These are phyloP conservation scores for Hydropotes inermis DNA, from an alignment of 2,113 vertebrate genomes.

Conservation along the genomic window DNA sequence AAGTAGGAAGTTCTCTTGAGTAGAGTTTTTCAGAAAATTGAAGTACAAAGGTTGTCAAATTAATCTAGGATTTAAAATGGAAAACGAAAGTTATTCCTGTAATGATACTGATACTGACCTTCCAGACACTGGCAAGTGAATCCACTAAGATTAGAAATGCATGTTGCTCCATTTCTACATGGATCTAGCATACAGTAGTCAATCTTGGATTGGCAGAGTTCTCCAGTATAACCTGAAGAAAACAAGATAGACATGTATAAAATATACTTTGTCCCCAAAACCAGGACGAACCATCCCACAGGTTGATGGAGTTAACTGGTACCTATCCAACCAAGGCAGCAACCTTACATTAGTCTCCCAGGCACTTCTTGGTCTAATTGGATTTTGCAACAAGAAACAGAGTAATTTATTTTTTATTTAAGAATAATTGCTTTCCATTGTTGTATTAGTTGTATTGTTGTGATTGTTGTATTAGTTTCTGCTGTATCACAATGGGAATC, in stretches of 20 bases:
- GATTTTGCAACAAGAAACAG: not conserved
- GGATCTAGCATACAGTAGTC: conserved; percentile 92
- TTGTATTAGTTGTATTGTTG: not conserved
- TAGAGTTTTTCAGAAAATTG: not conserved
- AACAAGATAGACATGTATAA: not conserved
- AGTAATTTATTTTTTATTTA: not conserved
- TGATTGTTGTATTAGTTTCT: not conserved
- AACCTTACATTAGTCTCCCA: not conserved
- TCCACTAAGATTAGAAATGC: conserved; percentile 86
- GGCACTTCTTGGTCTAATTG: not conserved
- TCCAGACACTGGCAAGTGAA: conserved; percentile 93
- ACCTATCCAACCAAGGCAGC: not conserved
- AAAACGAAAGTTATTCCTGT: not conserved
- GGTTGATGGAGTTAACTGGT: not conserved
- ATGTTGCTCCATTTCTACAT: conserved; percentile 93
- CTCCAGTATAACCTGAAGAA: conserved; percentile 86
- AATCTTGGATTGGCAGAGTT: conserved; percentile 91
- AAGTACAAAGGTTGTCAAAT: not conserved
- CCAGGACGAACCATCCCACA: too few species aligned
- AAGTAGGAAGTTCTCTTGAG: not conserved
- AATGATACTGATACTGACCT: conserved; percentile 82
- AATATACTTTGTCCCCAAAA: not conserved
- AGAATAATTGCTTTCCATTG: not conserved
- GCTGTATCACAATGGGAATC: not conserved
- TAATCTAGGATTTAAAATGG: not conserved